These are phyloP conservation scores for Xiphorhynchus elegans DNA, from an alignment of 2,113 vertebrate species.

Conservation along the genomic window DNA sequence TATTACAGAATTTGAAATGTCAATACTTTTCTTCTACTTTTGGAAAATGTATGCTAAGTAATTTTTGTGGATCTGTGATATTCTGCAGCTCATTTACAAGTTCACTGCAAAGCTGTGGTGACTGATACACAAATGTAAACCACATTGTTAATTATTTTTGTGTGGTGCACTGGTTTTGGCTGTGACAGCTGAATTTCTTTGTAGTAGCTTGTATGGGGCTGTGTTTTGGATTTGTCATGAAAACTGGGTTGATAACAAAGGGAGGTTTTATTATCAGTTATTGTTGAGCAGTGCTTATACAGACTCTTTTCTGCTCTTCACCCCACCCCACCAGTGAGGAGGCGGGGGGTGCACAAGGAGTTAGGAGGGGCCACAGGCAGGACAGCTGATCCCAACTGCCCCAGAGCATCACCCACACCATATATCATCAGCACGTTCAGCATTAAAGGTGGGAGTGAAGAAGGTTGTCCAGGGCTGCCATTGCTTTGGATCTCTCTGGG, in stretches of 20 bases:
- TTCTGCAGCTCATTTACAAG: background rate
- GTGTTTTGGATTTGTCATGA: background rate
- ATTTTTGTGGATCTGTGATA: background rate
- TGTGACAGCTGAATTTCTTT: background rate
- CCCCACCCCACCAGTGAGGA: fast-evolving
- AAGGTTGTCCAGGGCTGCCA: background rate
- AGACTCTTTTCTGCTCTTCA: background rate
- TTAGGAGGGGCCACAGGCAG: background rate
- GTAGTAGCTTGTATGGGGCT: background rate
- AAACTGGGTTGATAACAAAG: background rate
- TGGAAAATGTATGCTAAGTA: background rate
- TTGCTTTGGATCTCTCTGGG: background rate
- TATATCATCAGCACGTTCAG: background rate
- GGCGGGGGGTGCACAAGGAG: background rate
- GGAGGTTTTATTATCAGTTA: background rate
- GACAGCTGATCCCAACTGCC: background rate
- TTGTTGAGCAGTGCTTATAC: background rate
- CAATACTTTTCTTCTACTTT: background rate
- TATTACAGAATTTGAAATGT: background rate
- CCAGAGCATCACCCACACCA: background rate
- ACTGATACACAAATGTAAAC: background rate
- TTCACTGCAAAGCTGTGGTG: background rate
- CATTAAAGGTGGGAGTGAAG: background rate
- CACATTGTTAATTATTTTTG: background rate
- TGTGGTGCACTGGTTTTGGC: background rate